A percentile compares a stretch with the other conserved stretches of the same genome.
Conservation (phyloP, 1,140 invertebrate genomes). For the Glossosoma conforme region DNA sequence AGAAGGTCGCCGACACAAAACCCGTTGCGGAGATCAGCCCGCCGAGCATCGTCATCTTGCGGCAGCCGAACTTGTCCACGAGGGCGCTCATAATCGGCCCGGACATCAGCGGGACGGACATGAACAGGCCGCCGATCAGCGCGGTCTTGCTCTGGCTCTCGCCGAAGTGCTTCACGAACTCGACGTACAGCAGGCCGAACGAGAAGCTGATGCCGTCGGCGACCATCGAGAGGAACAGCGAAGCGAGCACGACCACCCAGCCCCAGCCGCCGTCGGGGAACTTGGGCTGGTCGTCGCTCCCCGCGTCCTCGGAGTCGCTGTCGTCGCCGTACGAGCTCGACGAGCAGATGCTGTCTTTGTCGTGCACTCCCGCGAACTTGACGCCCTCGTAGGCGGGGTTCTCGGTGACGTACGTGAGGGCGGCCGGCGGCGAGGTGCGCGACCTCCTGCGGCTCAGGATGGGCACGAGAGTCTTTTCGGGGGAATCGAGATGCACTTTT, state of each 20-base stretch:
- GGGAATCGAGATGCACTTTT: not conserved
- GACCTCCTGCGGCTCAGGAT: conserved; percentile 6
- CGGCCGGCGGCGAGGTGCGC: conserved; percentile 4
- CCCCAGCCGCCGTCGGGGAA: conserved; percentile 75
- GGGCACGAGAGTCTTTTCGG: conserved; percentile 5
- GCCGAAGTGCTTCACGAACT: conserved; percentile 81
- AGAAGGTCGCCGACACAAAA: conserved; percentile 73
- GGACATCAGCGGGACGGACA: conserved; percentile 80
- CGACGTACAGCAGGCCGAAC: conserved; percentile 83
- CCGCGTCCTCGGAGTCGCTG: conserved; percentile 34
- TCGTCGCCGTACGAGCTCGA: conserved; percentile 36
- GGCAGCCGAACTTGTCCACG: conserved; percentile 83
- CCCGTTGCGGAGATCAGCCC: conserved; percentile 71
- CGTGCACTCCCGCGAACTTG: conserved; percentile 48
- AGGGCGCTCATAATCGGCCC: conserved; percentile 83
- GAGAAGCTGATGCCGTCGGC: conserved; percentile 94
- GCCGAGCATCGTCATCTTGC: conserved; percentile 76
- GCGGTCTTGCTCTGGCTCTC: conserved; percentile 78
- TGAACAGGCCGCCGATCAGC: conserved; percentile 84
- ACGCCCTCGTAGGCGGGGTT: conserved; percentile 40
- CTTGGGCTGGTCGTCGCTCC: conserved; percentile 41
- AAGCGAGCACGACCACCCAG: conserved; percentile 83
- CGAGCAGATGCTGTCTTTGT: conserved; percentile 49
- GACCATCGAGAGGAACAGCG: conserved; percentile 83
- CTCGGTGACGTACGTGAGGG: conserved; percentile 16